Percentiles rank a stretch among this genome's conserved stretches.
Conservation (phyloP, 1,140 invertebrate species). For the Eulimnadia texana region DNA sequence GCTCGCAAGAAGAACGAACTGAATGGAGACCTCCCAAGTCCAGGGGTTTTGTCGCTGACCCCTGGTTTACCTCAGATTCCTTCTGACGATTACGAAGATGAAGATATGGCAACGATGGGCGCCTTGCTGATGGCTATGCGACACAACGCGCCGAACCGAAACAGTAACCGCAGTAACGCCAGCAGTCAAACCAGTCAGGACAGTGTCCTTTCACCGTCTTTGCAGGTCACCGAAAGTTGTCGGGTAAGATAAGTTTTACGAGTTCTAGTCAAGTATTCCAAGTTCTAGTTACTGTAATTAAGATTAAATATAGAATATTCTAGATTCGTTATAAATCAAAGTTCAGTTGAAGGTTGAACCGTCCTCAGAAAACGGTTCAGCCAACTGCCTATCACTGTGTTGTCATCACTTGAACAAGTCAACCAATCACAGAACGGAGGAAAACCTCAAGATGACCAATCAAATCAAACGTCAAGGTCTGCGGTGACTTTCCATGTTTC, state of each 20-base stretch:
- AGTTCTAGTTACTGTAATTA: too few species aligned
- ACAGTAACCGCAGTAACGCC: conserved; percentile 5
- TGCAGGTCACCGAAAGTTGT: not conserved
- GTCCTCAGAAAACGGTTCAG: too few species aligned
- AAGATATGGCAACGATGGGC: not conserved
- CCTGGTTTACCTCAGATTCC: not conserved
- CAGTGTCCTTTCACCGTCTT: not conserved
- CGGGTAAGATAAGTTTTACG: not conserved
- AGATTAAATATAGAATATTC: too few species aligned
- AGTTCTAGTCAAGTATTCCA: too few species aligned
- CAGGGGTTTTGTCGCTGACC: not conserved
- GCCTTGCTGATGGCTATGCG: not conserved
- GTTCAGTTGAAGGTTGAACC: too few species aligned
- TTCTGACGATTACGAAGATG: not conserved
- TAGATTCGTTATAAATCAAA: too few species aligned
- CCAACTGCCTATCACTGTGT: too few species aligned
- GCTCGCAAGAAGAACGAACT: not conserved
- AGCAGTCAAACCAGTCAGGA: conserved; percentile 1
- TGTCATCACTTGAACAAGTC: too few species aligned
- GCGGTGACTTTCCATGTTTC: too few species aligned
- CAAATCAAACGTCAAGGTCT: too few species aligned
- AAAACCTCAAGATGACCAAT: too few species aligned
- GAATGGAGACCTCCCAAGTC: not conserved
- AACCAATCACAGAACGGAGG: too few species aligned
- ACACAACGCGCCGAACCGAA: not conserved